phyloP scores from a whole-genome alignment of 1,140 invertebrate species.

The Ericerus pela region DNA sequence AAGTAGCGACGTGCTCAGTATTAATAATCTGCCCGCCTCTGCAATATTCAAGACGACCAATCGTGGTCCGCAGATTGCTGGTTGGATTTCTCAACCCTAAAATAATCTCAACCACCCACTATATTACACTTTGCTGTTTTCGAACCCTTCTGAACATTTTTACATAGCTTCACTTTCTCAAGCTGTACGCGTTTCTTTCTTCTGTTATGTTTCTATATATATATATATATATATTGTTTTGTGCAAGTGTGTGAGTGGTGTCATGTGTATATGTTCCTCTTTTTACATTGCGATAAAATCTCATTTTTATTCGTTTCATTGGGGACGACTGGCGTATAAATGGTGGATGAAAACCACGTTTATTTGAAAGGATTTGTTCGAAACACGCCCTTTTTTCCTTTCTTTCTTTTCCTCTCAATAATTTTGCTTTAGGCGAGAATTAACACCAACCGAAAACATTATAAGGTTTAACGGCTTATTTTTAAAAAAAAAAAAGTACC shows the following conservation, averaged over 20 bases:
- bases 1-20: too few species aligned
- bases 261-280: too few species aligned
- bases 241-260: too few species aligned
- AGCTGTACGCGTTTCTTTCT: not conserved
- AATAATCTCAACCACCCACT: constrained; percentile 12
- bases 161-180: constrained; percentile 1
- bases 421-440: too few species aligned
- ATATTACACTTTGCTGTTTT: not conserved
- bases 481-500: too few species aligned
- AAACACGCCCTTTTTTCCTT: constrained; percentile 10
- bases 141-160: not conserved
- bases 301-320: constrained; percentile 9
- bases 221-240: too few species aligned
- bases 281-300: constrained; percentile 2
- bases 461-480: too few species aligned
- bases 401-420: too few species aligned
- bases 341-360: constrained; percentile 4
- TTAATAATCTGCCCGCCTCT: constrained; percentile 8
- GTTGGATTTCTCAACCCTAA: constrained; percentile 11
- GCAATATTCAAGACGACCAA: constrained; percentile 9
- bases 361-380: not conserved
- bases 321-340: constrained; percentile 1
- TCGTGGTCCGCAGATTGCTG: constrained; percentile 9
- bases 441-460: too few species aligned
- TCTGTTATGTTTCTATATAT: too few species aligned